Base-by-base conservation (phyloP, 1,140 invertebrate genomes). In the Drosophila busckii region DNA sequence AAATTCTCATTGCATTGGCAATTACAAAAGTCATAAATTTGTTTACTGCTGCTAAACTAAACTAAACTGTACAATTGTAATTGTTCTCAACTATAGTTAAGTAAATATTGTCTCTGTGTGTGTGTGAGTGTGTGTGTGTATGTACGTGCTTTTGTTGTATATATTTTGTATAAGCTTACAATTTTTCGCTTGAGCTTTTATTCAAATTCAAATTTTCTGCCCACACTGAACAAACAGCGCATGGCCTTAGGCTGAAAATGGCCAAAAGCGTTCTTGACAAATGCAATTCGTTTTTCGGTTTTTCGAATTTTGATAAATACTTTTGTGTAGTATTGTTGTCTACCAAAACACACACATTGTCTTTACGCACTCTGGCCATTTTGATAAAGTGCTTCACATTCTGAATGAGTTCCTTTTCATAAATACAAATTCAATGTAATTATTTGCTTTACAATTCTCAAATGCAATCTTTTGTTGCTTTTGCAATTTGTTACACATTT, bases 221-320 rank as follows among this genome's bases (percentile, higher is more conserved):
- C 69, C 68, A 73, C 73, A 80, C 73, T 67, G 73, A 78, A 78
- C 73, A 78, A 80, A 78, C 73, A 80, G 71, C 67, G 71, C 73
- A 76, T 23, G 73, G 71, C 73, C 71, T 71, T 76, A 80, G 68
- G 56, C 52, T 78, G 35, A 54, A 49, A 53, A 22, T 48, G 58
- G 70, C 70, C 65, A 75, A 49, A 70, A n/a, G n/a, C n/a, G 58
- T 49, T 34, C 26, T 20, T 35, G 62, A 62, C 48, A 34, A 35
- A 65, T 53, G 60, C 29, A 40, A 9, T 48, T 75, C 52, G 45
- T 52, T 48, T 22, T 19, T 22, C 29, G n/a, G 35, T 28, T 12
- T 22, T 15, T 15, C 8, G 6, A 37, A 9, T 12, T 10, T 6
- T 35, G 2, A 2, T 34, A 15, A 20, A 15, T 7, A 19, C 19